phyloP scores from a whole-genome alignment of 1,140 invertebrate genomes.

The Bradynema listronoti region DNA sequence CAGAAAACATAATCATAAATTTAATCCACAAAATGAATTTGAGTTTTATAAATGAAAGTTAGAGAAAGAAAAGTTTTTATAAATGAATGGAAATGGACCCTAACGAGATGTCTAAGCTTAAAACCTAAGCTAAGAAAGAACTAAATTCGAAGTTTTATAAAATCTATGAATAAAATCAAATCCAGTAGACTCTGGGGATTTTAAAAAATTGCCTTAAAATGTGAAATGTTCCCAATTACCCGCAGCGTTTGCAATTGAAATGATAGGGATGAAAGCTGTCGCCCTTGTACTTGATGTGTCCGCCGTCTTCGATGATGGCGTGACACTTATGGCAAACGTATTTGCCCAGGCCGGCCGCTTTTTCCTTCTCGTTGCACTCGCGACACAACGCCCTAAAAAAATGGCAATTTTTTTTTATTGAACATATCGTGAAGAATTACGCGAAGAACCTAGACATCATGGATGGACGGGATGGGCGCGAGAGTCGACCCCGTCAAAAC shows the following conservation, averaged over 20 bases:
- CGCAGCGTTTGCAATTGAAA: constrained; percentile 75
- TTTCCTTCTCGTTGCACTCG: constrained; percentile 88
- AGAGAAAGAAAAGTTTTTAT: neutral
- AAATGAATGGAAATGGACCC: no score
- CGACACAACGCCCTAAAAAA: constrained; percentile 78
- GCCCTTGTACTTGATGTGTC: constrained; percentile 85
- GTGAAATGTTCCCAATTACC: constrained; percentile 31
- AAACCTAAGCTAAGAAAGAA: no score
- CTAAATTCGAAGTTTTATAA: no score
- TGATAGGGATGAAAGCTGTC: constrained; percentile 99
- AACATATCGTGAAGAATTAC: neutral
- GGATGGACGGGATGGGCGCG: no score
- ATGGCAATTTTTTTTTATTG: constrained; percentile 1
- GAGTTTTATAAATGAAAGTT: constrained; percentile 67
- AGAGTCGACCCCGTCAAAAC: neutral
- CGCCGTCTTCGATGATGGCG: constrained; percentile 91
- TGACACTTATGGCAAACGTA: constrained; percentile 98
- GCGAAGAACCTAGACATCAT: neutral
- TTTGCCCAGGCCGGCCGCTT: constrained; percentile 86
- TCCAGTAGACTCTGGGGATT: no score
- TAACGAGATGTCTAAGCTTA: no score
- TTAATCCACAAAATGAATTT: no score
- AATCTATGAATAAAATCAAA: no score
- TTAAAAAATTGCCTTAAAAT: neutral
- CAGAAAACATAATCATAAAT: no score